These are phyloP conservation scores for Erethizon dorsatum DNA, from an alignment of 2,797 vertebrate species.

Conservation along the genomic window DNA sequence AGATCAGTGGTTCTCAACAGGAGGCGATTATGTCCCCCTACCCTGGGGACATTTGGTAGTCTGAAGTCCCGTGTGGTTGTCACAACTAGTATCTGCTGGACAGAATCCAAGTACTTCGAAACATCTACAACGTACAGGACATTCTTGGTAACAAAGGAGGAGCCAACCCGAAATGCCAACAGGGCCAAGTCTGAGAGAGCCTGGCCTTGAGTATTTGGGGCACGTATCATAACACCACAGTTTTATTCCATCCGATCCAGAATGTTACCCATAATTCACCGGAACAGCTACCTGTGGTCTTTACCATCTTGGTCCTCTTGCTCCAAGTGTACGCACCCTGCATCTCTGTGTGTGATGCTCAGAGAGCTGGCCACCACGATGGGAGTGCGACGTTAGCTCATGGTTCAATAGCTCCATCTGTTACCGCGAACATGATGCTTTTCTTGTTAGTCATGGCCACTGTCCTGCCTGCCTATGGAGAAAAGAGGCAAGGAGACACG, in stretches of 20 bases:
- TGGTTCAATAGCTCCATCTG: background rate
- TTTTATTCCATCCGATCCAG: background rate
- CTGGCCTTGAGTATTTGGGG: background rate
- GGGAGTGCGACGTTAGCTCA: background rate
- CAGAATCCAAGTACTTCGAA: background rate
- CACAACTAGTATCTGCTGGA: background rate
- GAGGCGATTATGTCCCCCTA: background rate
- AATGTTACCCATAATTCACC: background rate
- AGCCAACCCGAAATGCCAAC: background rate
- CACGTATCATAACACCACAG: background rate
- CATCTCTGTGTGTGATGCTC: background rate
- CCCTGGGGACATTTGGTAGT: background rate
- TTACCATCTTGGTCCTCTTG: background rate
- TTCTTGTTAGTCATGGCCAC: slow-evolving; percentile 16
- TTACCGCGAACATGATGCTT: background rate
- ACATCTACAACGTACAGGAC: background rate
- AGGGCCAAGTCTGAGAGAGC: background rate
- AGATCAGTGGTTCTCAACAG: background rate
- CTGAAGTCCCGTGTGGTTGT: background rate
- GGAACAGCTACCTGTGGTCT: background rate
- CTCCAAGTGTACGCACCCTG: rapidly evolving
- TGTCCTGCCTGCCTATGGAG: background rate
- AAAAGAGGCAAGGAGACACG: slow-evolving; percentile 29
- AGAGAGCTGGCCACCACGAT: background rate
- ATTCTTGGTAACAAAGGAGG: background rate